Evolutionary conservation across 2,113 vertebrate genomes (phyloP).

Genomic region (Ceratotherium simum): DNA sequence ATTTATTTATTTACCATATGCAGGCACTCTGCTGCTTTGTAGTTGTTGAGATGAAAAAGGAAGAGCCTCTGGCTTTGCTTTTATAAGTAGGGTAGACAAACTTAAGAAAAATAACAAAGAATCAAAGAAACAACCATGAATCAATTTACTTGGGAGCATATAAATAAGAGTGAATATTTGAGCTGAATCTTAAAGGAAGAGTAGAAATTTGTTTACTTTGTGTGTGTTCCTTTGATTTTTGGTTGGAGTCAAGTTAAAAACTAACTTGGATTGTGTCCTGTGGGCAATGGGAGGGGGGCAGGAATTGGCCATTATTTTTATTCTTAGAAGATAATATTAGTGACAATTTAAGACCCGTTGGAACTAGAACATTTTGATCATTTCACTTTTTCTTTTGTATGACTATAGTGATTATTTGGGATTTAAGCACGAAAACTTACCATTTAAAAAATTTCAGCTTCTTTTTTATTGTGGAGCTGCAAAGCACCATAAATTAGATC

Average conservation of each 20-base stretch:
- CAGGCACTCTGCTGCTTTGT: neutral
- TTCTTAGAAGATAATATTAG: neutral
- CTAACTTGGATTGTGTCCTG: neutral
- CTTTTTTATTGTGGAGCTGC: neutral
- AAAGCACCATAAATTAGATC: conserved; percentile 6
- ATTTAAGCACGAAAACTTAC: conserved; percentile 30
- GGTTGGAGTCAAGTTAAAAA: neutral
- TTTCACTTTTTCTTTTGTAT: neutral
- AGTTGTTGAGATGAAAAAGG: neutral
- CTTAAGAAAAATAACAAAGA: conserved; percentile 31
- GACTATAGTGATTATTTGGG: neutral
- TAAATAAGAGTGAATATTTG: neutral
- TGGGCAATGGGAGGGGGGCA: neutral
- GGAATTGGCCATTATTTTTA: neutral
- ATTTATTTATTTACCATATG: neutral
- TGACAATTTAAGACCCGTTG: neutral
- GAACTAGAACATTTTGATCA: neutral
- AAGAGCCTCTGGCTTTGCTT: neutral
- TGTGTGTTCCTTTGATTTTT: neutral
- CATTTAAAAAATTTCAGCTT: neutral
- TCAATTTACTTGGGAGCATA: neutral
- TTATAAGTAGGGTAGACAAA: neutral
- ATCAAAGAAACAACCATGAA: neutral
- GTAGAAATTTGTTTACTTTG: neutral
- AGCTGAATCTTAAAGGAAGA: neutral